A percentile compares a stretch with the other conserved stretches of the same genome.
These are phyloP conservation scores for Brachylomia viminalis DNA, from an alignment of 2,888 invertebrate genomes.

Conservation along the genomic window DNA sequence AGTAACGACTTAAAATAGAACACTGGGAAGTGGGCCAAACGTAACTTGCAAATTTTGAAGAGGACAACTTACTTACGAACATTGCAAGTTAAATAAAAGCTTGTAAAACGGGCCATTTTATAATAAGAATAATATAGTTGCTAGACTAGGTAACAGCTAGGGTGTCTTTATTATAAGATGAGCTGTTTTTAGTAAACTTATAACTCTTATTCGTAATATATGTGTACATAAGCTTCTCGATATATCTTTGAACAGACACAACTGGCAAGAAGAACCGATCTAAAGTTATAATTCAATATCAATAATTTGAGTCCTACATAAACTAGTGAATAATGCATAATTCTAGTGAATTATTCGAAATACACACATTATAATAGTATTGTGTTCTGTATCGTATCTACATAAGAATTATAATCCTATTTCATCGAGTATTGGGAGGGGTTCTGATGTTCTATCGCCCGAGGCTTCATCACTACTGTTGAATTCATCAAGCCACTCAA, in stretches of 20 bases:
- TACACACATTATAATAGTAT: conserved; percentile 44
- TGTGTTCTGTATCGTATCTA: conserved; percentile 58
- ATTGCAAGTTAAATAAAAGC: too few relatives aligned
- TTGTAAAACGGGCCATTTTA: not conserved
- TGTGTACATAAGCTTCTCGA: not conserved
- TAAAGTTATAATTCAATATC: conserved; percentile 18
- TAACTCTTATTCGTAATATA: not conserved
- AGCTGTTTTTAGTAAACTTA: not conserved
- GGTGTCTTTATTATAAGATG: not conserved
- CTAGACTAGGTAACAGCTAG: not conserved
- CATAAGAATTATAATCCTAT: conserved; percentile 75
- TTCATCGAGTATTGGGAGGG: conserved; percentile 74
- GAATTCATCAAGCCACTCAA: conserved; percentile 75
- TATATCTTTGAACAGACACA: not conserved
- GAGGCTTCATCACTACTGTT: conserved; percentile 74
- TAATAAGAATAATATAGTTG: not conserved
- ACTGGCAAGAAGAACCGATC: not conserved
- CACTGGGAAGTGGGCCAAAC: too few relatives aligned
- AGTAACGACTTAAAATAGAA: too few relatives aligned
- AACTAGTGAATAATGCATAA: conserved; percentile 48
- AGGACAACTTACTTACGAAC: too few relatives aligned
- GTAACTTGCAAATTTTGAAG: too few relatives aligned
- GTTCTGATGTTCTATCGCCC: conserved; percentile 68
- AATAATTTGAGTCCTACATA: conserved; percentile 32
- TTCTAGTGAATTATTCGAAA: conserved; percentile 47